Percentiles rank a stretch among this genome's conserved stretches.
These are phyloP conservation scores for Microcaecilia unicolor DNA, from an alignment of 2,797 vertebrate species.

Conservation along the genomic window DNA sequence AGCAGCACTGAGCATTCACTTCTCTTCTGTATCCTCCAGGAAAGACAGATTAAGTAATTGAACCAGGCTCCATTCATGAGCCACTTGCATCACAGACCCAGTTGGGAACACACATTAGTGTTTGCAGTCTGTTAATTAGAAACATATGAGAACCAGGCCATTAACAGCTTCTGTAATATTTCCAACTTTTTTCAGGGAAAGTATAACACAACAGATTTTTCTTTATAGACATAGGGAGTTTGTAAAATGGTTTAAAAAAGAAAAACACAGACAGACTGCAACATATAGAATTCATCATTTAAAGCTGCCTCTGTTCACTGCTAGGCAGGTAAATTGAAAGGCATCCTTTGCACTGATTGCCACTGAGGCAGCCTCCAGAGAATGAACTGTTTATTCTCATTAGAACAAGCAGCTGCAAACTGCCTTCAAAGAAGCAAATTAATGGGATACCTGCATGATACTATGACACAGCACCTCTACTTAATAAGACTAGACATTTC, in stretches of 20 bases:
- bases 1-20: slow-evolving; percentile 2
- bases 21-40: no score
- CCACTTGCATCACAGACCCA: slow-evolving; percentile 11
- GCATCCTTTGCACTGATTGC: no score
- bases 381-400: no score
- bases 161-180: slow-evolving; percentile 20
- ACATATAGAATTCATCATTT: no score
- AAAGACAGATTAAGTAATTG: slow-evolving; percentile 3
- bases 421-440: no score
- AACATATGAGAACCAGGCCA: slow-evolving; percentile 19
- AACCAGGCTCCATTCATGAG: slow-evolving; percentile 13
- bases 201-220: slow-evolving; percentile 27
- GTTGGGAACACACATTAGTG: slow-evolving; percentile 21
- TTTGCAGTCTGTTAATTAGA: slow-evolving; percentile 32
- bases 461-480: no score
- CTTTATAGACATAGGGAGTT: slow-evolving; percentile 7
- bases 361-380: no score
- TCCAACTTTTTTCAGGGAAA: slow-evolving; percentile 25
- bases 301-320: no score
- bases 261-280: slow-evolving; percentile 4
- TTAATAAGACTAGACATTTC: no score
- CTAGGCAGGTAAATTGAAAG: no score
- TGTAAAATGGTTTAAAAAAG: slow-evolving; percentile 19
- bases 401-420: no score
- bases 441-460: no score